These are phyloP conservation scores for Sinohyriopsis cumingii DNA, from an alignment of 2,888 invertebrate genomes.

Conservation along the genomic window DNA sequence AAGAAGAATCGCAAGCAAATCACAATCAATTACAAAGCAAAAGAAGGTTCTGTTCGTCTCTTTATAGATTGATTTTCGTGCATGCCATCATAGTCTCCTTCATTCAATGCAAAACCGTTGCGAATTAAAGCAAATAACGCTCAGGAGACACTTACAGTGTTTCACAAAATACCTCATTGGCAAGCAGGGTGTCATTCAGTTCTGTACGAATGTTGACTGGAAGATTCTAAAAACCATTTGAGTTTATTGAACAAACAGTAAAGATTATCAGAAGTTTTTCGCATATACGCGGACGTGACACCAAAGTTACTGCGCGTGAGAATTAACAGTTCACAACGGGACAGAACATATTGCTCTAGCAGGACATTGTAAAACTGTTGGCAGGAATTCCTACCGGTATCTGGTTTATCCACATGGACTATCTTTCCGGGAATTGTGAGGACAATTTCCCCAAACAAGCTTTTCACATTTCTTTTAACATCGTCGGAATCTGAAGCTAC, in stretches of 20 bases:
- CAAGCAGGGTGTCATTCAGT: no score
- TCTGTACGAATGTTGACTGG: no score
- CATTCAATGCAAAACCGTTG: no score
- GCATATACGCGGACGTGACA: slow-evolving; percentile 16
- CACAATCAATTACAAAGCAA: no score
- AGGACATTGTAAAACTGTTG: slow-evolving; percentile 14
- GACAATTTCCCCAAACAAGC: neutral
- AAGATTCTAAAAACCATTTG: no score
- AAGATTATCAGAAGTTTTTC: slow-evolving; percentile 8
- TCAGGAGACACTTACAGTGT: no score
- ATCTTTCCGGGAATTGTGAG: slow-evolving; percentile 6
- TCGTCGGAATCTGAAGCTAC: slow-evolving; percentile 24
- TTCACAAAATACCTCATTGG: no score
- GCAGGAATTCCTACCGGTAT: slow-evolving; percentile 3
- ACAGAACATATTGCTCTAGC: slow-evolving; percentile 18
- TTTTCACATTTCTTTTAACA: neutral
- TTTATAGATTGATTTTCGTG: no score
- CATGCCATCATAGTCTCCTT: no score
- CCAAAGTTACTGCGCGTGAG: slow-evolving; percentile 26
- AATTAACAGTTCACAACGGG: slow-evolving; percentile 19
- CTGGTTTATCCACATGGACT: slow-evolving; percentile 16
- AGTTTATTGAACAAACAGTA: neutral
- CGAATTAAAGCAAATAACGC: no score
- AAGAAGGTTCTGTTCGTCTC: no score
- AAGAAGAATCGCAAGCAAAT: no score